Conservation (phyloP, 2,888 invertebrate genomes). For the Pseudococcus longispinus region DNA sequence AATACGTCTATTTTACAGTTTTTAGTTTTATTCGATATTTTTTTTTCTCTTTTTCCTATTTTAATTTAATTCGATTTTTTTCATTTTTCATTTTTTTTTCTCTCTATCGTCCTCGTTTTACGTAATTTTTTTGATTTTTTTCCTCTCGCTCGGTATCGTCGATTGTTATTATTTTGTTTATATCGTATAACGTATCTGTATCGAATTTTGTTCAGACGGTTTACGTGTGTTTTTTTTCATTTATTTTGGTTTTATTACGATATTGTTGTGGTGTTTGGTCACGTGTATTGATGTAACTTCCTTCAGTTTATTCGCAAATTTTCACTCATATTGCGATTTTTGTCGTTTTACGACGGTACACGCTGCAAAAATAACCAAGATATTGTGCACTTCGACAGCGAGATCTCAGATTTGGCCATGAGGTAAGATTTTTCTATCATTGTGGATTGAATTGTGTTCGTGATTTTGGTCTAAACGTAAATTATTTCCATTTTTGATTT, state of each 20-base stretch:
- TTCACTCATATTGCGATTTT: not conserved
- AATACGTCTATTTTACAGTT: not conserved
- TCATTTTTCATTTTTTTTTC: slow-evolving; percentile 20
- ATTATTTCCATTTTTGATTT: too few relatives aligned
- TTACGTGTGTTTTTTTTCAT: not conserved
- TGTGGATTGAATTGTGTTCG: not conserved
- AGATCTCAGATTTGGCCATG: not conserved
- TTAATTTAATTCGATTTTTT: not conserved
- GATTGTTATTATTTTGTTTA: slow-evolving; percentile 1
- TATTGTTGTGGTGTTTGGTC: slow-evolving; percentile 36
- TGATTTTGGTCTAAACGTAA: not conserved
- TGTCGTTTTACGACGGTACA: not conserved
- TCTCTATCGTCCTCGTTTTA: not conserved
- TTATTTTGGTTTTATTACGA: not conserved
- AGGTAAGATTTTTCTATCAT: not conserved
- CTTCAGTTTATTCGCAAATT: not conserved
- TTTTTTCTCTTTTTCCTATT: slow-evolving; percentile 2
- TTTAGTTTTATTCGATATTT: slow-evolving; percentile 39
- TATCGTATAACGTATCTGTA: not conserved
- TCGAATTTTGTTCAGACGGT: slow-evolving; percentile 10
- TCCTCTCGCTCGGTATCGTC: not conserved
- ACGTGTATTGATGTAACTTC: slow-evolving; percentile 24
- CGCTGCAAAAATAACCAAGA: not conserved
- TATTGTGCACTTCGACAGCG: not conserved
- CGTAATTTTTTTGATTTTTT: not conserved